A percentile compares a stretch with the other conserved stretches of the same genome.
phyloP scores from a whole-genome alignment of 1,140 invertebrate genomes.

The Sinonovacula constricta region DNA sequence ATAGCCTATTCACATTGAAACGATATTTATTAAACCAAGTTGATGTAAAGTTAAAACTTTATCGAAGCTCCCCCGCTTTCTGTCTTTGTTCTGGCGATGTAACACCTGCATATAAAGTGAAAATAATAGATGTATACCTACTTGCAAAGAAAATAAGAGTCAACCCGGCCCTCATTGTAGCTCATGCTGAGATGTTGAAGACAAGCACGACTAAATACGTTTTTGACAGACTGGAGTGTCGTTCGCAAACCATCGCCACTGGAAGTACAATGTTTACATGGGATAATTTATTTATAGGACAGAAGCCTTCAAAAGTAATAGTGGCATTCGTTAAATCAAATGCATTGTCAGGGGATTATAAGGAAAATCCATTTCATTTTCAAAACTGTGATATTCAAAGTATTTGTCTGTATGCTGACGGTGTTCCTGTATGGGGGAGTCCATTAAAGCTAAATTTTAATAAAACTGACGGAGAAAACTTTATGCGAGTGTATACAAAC shows the following conservation, averaged over 20 bases:
- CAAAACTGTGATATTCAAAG: constrained; percentile 24
- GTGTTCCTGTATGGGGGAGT: constrained; percentile 20
- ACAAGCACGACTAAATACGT: constrained; percentile 17
- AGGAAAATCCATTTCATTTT: constrained; percentile 24
- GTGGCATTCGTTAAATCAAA: constrained; percentile 40
- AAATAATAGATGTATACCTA: constrained; percentile 33
- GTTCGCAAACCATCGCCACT: constrained; percentile 23
- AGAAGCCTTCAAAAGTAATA: constrained; percentile 22
- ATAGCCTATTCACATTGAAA: constrained; percentile 21
- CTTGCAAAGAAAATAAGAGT: constrained; percentile 30
- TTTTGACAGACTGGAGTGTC: constrained; percentile 18
- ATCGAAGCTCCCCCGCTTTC: constrained; percentile 18
- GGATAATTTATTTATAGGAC: constrained; percentile 41
- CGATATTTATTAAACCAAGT: constrained; percentile 39
- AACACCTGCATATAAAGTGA: constrained; percentile 25
- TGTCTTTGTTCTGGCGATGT: constrained; percentile 10
- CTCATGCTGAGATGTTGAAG: constrained; percentile 38
- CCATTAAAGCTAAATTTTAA: constrained; percentile 27
- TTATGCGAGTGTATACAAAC: constrained; percentile 28
- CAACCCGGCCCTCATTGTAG: constrained; percentile 26
- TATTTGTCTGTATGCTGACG: constrained; percentile 35
- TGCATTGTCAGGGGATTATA: constrained; percentile 28
- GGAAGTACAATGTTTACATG: constrained; percentile 32
- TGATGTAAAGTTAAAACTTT: constrained; percentile 34
- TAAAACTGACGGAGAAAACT: constrained; percentile 6